Percentiles rank a stretch among this genome's conserved stretches.
phyloP scores from a whole-genome alignment of 64 coral and sea anemone species.

The Acropora tenuis region DNA sequence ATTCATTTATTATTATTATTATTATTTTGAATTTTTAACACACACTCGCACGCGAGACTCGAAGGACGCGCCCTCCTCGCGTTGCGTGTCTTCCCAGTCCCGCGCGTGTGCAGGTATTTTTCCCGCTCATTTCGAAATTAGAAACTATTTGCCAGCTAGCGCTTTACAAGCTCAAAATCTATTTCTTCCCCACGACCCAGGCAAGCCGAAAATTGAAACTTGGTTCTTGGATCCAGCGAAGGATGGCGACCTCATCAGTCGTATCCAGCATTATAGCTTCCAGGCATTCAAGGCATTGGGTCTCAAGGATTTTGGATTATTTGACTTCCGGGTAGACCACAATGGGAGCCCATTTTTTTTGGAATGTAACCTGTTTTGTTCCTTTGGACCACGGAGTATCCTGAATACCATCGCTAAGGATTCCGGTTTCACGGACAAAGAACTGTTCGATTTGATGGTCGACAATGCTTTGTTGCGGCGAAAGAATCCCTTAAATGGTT shows the following conservation, averaged over 20 bases:
- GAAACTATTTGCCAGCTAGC: too few species aligned
- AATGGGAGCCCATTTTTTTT: conserved; percentile 29
- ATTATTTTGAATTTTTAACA: too few species aligned
- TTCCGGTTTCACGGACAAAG: neutral
- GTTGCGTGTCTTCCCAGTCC: too few species aligned
- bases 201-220: neutral
- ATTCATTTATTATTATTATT: too few species aligned
- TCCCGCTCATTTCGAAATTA: too few species aligned
- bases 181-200: neutral
- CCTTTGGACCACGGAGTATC: conserved; percentile 6
- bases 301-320: conserved; percentile 2
- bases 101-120: too few species aligned
- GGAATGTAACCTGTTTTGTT: conserved; percentile 48
- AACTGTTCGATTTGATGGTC: neutral
- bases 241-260: conserved; percentile 1
- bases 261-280: conserved; percentile 3
- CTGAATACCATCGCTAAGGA: neutral
- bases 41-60: too few species aligned
- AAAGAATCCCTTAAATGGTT: neutral
- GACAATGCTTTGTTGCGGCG: neutral
- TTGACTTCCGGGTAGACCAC: conserved; percentile 42
- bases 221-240: neutral
- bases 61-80: too few species aligned
- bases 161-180: too few species aligned
- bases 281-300: conserved; percentile 25